A percentile compares a stretch with the other conserved stretches of the same genome.
These are phyloP conservation scores for Holacanthus passer DNA, from an alignment of 2,113 vertebrate genomes.

Conservation along the genomic window DNA sequence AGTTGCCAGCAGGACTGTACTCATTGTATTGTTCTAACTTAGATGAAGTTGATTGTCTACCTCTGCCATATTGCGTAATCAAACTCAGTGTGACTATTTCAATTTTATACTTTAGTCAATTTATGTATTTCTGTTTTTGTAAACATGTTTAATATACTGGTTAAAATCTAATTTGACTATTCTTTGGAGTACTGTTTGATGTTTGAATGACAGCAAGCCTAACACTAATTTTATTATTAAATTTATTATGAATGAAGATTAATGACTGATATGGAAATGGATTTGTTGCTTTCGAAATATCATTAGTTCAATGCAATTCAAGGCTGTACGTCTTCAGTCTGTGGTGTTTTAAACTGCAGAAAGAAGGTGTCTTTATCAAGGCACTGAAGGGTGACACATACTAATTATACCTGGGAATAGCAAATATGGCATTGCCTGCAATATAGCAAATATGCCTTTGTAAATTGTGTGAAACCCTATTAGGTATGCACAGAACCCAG, in stretches of 20 bases:
- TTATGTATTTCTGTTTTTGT: too few species aligned
- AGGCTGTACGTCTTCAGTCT: not conserved
- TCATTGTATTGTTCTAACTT: too few species aligned
- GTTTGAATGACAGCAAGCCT: not conserved
- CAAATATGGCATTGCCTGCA: slow-evolving; percentile 35
- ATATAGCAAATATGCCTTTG: slow-evolving; percentile 54
- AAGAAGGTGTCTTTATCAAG: slow-evolving; percentile 12
- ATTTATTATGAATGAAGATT: not conserved
- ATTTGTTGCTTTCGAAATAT: not conserved
- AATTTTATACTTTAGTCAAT: too few species aligned
- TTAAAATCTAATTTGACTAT: not conserved
- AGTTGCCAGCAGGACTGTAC: too few species aligned
- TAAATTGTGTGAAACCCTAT: slow-evolving; percentile 62
- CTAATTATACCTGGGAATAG: slow-evolving; percentile 36
- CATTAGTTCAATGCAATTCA: not conserved
- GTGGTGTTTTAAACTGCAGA: slow-evolving; percentile 1
- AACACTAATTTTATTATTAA: not conserved
- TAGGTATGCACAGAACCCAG: slow-evolving; percentile 56
- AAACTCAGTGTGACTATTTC: too few species aligned
- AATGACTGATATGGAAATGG: not conserved
- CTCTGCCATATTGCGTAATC: too few species aligned
- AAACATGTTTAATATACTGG: too few species aligned
- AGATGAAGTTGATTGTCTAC: too few species aligned
- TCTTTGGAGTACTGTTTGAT: not conserved
- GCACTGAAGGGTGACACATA: slow-evolving; percentile 38